phyloP scores from a whole-genome alignment of 2,888 invertebrate species.

The Fragum sueziense region DNA sequence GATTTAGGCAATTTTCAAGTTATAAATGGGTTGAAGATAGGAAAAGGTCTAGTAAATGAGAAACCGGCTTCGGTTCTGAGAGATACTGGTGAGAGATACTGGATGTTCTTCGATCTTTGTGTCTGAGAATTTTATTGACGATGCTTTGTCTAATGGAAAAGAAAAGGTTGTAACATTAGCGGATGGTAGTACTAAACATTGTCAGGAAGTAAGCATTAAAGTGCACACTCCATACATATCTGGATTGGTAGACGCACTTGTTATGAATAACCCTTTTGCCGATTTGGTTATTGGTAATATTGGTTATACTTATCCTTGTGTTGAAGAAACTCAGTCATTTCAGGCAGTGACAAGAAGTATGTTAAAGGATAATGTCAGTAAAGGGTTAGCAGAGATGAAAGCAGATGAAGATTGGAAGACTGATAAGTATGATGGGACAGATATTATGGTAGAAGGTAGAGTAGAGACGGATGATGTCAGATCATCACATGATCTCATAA shows the following conservation, averaged over 20 bases:
- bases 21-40: not conserved
- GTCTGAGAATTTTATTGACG: not conserved
- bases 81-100: too few species aligned
- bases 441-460: not conserved
- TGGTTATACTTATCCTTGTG: not conserved
- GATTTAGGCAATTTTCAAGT: not conserved
- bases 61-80: not conserved
- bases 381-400: not conserved
- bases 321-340: not conserved
- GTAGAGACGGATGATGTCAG: not conserved
- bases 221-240: not conserved
- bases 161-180: not conserved
- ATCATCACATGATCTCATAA: not conserved
- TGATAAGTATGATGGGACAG: not conserved
- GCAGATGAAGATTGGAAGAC: not conserved
- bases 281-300: not conserved
- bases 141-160: not conserved
- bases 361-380: not conserved
- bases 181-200: slow-evolving; percentile 4
- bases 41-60: not conserved
- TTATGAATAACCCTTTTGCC: slow-evolving; percentile 8
- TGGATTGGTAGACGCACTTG: not conserved
- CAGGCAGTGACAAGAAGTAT: slow-evolving; percentile 11
- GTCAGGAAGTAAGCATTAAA: not conserved
- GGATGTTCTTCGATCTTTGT: not conserved